These are phyloP conservation scores for Harpagifer antarcticus DNA, from an alignment of 2,797 vertebrate species.

Conservation along the genomic window DNA sequence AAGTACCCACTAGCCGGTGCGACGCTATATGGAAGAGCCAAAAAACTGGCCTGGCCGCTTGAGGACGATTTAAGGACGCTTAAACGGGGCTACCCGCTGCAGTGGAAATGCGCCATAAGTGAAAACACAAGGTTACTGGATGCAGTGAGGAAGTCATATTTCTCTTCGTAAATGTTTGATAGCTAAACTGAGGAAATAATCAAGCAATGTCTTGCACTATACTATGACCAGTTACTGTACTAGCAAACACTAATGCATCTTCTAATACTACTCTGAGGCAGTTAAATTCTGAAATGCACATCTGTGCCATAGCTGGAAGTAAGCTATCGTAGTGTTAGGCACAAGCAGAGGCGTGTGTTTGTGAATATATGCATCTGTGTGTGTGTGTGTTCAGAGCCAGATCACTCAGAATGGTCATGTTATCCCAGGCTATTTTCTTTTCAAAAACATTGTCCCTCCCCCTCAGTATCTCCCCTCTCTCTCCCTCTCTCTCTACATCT, in stretches of 20 bases:
- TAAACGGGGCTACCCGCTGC: too few species aligned
- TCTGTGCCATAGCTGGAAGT: conserved; percentile 79
- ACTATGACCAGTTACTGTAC: neutral
- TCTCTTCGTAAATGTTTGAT: too few species aligned
- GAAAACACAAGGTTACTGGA: too few species aligned
- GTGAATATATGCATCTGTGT: conserved; percentile 30
- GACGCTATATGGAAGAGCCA: too few species aligned
- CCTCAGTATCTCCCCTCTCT: conserved; percentile 18
- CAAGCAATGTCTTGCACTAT: neutral
- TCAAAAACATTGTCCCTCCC: neutral
- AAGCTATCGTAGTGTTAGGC: conserved; percentile 43
- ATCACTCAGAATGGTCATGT: too few species aligned
- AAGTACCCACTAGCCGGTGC: too few species aligned
- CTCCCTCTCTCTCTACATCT: conserved; percentile 59
- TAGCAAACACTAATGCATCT: conserved; percentile 4
- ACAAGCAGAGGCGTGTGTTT: conserved; percentile 35
- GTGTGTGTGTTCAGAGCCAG: neutral
- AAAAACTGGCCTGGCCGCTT: too few species aligned
- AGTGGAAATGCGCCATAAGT: too few species aligned
- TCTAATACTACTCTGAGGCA: conserved; percentile 16
- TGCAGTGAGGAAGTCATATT: too few species aligned
- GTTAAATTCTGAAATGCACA: conserved; percentile 62
- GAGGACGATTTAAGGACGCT: too few species aligned
- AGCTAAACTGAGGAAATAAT: neutral
- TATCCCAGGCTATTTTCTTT: too few species aligned